Conservation (phyloP, 2,888 invertebrate species). For the Tenthredo livida region DNA sequence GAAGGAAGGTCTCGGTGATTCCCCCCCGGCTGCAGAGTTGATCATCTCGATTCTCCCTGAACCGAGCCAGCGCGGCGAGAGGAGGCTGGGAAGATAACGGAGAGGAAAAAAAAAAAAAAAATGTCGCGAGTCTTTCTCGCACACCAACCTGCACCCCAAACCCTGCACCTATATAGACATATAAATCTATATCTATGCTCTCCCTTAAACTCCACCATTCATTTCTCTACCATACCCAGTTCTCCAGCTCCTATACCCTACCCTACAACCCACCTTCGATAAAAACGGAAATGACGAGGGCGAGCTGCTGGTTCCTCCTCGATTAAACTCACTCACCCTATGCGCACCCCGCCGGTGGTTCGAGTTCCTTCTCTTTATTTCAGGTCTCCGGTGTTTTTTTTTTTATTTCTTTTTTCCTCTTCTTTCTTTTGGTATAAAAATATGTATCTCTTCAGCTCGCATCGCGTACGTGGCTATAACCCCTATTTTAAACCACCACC, state of each 20-base stretch:
- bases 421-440: neutral
- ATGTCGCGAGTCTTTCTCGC: conserved; percentile 13
- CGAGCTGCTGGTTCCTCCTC: conserved; percentile 16
- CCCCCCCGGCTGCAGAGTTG: conserved; percentile 1
- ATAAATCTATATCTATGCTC: neutral
- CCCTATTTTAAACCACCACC: neutral
- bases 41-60: conserved; percentile 42
- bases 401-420: too few species aligned
- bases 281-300: conserved; percentile 35
- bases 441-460: neutral
- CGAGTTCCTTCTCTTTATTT: neutral
- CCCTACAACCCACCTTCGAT: neutral
- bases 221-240: neutral
- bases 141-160: neutral
- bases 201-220: neutral
- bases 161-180: neutral
- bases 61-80: neutral
- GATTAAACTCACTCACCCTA: conserved; percentile 13
- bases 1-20: conserved; percentile 37
- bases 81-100: conserved; percentile 27
- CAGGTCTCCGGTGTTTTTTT: neutral
- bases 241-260: neutral
- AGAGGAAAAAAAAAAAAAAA: neutral
- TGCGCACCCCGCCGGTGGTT: too few species aligned
- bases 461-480: neutral